These are phyloP conservation scores for Carposina sasakii DNA, from an alignment of 1,140 invertebrate species.

Conservation along the genomic window DNA sequence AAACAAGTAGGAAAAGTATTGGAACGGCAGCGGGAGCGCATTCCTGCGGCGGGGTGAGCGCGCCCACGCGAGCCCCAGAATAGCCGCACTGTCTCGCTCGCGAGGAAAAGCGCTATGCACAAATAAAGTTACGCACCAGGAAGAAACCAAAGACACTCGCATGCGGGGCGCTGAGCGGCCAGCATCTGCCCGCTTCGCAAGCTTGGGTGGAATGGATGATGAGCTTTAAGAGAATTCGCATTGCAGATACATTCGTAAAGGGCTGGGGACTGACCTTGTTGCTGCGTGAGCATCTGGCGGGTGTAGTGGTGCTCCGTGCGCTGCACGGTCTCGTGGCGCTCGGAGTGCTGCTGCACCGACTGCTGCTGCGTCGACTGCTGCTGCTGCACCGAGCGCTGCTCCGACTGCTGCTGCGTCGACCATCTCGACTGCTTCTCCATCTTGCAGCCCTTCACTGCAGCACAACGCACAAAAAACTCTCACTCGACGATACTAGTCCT, in stretches of 20 bases:
- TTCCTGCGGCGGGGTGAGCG: slow-evolving; percentile 24
- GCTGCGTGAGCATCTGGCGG: slow-evolving; percentile 84
- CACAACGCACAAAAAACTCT: slow-evolving; percentile 64
- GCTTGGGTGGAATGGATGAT: background rate
- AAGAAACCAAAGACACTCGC: slow-evolving; percentile 52
- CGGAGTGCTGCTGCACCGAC: slow-evolving; percentile 68
- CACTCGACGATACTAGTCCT: slow-evolving; percentile 60
- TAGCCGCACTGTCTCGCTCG: slow-evolving; percentile 57
- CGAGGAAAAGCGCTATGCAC: slow-evolving; percentile 57
- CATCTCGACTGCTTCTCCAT: slow-evolving; percentile 64
- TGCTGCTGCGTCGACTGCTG: slow-evolving; percentile 74
- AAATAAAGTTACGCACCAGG: slow-evolving; percentile 55
- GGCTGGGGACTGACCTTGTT: slow-evolving; percentile 78
- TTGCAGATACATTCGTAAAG: slow-evolving; percentile 2
- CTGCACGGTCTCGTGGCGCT: slow-evolving; percentile 73
- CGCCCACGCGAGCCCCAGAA: slow-evolving; percentile 58
- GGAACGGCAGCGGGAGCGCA: slow-evolving; percentile 24
- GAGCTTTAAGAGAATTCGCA: slow-evolving; percentile 5
- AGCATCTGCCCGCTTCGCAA: slow-evolving; percentile 13
- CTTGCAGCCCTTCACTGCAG: slow-evolving; percentile 41
- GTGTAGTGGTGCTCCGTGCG: slow-evolving; percentile 72
- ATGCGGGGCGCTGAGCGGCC: slow-evolving; percentile 27
- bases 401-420: slow-evolving; percentile 74
- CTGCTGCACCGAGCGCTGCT: slow-evolving; percentile 76
- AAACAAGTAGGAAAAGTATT: slow-evolving; percentile 36